phyloP scores from a whole-genome alignment of 2,888 invertebrate species.

The Ochropleura leucogaster region DNA sequence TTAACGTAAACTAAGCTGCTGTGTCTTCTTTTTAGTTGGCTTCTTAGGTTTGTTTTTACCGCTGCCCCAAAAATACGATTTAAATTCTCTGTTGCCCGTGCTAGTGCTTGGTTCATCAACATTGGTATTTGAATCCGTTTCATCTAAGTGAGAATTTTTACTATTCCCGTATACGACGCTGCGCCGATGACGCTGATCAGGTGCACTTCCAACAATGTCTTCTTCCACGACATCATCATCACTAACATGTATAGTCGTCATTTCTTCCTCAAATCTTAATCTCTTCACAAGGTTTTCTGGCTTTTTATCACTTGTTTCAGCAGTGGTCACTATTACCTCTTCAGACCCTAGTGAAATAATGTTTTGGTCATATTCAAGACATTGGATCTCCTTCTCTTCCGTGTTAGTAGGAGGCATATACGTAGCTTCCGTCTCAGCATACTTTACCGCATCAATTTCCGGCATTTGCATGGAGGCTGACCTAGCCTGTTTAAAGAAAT shows the following conservation, averaged over 20 bases:
- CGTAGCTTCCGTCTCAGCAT: neutral
- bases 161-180: constrained; percentile 44
- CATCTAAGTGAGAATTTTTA: constrained; percentile 48
- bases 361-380: constrained; percentile 68
- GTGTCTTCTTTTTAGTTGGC: constrained; percentile 68
- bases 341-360: neutral
- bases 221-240: constrained; percentile 51
- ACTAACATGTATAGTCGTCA: constrained; percentile 69
- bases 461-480: constrained; percentile 55
- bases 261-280: constrained; percentile 75
- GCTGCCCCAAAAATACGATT: constrained; percentile 76
- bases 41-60: constrained; percentile 72
- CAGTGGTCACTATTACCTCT: neutral
- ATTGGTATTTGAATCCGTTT: constrained; percentile 62
- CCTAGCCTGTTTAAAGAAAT: constrained; percentile 72
- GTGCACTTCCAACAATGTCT: constrained; percentile 6
- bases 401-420: neutral
- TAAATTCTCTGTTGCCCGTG: constrained; percentile 70
- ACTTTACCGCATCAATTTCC: neutral
- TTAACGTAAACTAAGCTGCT: constrained; percentile 54
- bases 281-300: constrained; percentile 34
- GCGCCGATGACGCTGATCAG: constrained; percentile 29
- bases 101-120: constrained; percentile 62
- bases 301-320: constrained; percentile 21
- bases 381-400: constrained; percentile 74